Base-by-base conservation (phyloP, 2,797 vertebrate species). In the Sternarchorhynchus goeldii region DNA sequence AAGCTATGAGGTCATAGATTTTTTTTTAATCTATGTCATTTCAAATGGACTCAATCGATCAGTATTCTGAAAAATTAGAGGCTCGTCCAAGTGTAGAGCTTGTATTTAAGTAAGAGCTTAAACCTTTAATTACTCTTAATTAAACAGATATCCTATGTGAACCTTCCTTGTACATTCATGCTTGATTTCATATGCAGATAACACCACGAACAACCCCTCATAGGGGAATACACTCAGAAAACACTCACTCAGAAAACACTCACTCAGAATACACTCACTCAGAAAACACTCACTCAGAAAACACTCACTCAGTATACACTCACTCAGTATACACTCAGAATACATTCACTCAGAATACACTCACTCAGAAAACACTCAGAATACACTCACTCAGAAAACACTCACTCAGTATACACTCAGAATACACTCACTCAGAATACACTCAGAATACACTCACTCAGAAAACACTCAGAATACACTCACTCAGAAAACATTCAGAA, bases 11-110 rank as follows among this genome's bases (percentile, higher is more conserved):
- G 64, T 84, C 80, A 73, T 86, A 79, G 86, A 88, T 87, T 86
- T 87, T 85, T 85, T 83, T 88, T 88, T n/a, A 88, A 89, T 85
- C 86, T 82, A 78, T 50, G 79, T 85, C 87, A 89, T 90, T 86
- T 90, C 91, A 88, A 85, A 83, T 86, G 80, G 85, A 82, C 69
- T 59, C 14, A 56, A 29, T 8, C 31, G 82, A 91, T 92, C 90
- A 80, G 92, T 90, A 88, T 65, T 76, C 82, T 85, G 69, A 69
- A 89, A 89, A 87, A 86, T 76, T 83, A 89, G 81, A 85, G 58
- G 79, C 75, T 82, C 83, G 80, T 87, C 41, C 21, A 7, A 20
- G 12, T 25, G 17, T 32, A 6, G 14, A 55, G 18, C 32, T 32
- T 12, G 14, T 18, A 31, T 6, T 31, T 29, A 32, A 50, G 25